phyloP scores from a whole-genome alignment of 2,113 vertebrate genomes.

The Elaphurus davidianus region DNA sequence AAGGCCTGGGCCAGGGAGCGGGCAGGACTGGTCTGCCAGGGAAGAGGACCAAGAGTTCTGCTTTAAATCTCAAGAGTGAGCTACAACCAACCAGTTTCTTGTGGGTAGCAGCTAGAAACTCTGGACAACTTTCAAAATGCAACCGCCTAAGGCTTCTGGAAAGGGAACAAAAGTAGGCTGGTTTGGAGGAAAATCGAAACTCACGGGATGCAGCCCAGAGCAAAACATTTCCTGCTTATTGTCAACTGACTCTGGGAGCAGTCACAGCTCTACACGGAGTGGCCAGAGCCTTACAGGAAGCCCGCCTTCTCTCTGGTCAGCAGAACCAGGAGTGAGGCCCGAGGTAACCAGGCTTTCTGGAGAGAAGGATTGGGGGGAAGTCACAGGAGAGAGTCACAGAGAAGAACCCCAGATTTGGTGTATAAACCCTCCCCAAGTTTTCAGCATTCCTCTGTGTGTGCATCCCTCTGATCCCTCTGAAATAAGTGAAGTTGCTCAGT shows the following conservation, averaged over 20 bases:
- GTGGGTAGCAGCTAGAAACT: background rate
- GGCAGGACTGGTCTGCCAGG: background rate
- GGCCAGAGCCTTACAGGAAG: background rate
- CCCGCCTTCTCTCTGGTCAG: background rate
- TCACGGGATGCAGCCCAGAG: background rate
- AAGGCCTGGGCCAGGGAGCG: background rate
- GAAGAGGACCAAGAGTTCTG: background rate
- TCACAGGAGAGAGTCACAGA: background rate
- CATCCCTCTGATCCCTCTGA: background rate
- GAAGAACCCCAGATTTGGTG: background rate
- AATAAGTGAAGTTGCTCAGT: background rate
- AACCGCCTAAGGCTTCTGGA: background rate
- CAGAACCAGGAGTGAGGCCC: background rate
- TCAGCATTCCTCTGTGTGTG: background rate
- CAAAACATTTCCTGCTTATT: background rate
- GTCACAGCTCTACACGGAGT: accelerated
- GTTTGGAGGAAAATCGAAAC: background rate
- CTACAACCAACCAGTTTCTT: background rate
- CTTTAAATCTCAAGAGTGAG: background rate
- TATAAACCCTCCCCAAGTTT: background rate
- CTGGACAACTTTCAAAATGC: background rate
- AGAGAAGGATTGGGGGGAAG: background rate
- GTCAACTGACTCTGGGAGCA: background rate
- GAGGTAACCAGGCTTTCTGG: background rate
- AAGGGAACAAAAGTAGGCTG: background rate